Evolutionary conservation across 2,113 vertebrate species (phyloP).

Genomic region (Sarotherodon lohbergeri): DNA sequence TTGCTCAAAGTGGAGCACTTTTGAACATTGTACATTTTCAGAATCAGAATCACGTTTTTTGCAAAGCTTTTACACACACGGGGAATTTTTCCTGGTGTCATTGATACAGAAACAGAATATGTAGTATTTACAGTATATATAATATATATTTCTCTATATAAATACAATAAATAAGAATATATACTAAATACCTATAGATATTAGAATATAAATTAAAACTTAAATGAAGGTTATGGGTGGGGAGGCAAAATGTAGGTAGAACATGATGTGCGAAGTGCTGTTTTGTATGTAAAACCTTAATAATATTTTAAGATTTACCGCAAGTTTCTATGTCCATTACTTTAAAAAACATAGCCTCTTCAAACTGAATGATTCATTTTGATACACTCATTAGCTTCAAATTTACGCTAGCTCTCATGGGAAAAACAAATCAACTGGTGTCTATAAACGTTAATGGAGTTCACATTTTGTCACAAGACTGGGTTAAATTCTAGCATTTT

Average conservation of each 20-base stretch:
- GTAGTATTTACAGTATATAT: neutral
- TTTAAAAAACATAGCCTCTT: neutral
- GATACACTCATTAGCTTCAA: neutral
- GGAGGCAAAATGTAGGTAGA: neutral
- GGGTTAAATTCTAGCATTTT: neutral
- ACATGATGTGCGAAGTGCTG: neutral
- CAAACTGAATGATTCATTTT: neutral
- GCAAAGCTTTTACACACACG: neutral
- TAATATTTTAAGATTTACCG: neutral
- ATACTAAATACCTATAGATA: neutral
- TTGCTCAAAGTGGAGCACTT: neutral
- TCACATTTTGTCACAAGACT: neutral
- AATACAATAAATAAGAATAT: neutral
- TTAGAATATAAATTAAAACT: neutral
- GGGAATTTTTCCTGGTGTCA: neutral
- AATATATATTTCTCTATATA: neutral
- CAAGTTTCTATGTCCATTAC: accelerated
- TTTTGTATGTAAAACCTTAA: neutral
- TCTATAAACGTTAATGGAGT: neutral
- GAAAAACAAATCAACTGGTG: neutral
- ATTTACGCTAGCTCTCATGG: neutral
- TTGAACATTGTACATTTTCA: neutral
- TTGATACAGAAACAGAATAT: neutral
- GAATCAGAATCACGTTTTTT: neutral
- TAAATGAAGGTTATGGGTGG: neutral